Percentiles rank a stretch among this genome's conserved stretches.
These are phyloP conservation scores for Phoxinus phoxinus DNA, from an alignment of 2,113 vertebrate genomes.

Conservation along the genomic window DNA sequence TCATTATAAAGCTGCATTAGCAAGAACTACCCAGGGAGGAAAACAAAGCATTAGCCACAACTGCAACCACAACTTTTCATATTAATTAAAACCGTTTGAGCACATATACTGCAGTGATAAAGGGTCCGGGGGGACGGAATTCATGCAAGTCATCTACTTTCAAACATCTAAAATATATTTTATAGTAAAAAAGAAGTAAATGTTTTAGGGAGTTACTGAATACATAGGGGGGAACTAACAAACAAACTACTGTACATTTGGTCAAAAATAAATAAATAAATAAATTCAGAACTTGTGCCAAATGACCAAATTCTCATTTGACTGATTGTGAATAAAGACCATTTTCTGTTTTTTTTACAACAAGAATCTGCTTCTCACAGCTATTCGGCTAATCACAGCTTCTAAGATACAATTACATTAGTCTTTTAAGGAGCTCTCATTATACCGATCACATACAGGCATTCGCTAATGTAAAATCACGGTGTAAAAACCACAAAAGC, in stretches of 20 bases:
- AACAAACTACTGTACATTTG: no score
- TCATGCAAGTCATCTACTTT: constrained; percentile 21
- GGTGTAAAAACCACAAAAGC: constrained; percentile 71
- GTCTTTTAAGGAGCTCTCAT: constrained; percentile 63
- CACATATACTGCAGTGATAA: constrained; percentile 25
- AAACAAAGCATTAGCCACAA: constrained; percentile 45
- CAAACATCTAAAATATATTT: not conserved
- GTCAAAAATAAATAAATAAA: not conserved
- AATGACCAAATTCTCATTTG: not conserved
- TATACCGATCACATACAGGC: constrained; percentile 59
- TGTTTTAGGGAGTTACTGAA: not conserved
- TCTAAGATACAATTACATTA: constrained; percentile 39
- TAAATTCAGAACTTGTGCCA: not conserved
- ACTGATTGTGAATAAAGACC: not conserved
- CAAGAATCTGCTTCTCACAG: not conserved
- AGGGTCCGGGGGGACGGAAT: not conserved
- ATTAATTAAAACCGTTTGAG: constrained; percentile 41
- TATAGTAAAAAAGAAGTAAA: constrained; percentile 12
- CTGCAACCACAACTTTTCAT: constrained; percentile 47
- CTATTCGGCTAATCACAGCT: not conserved
- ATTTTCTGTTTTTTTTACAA: not conserved
- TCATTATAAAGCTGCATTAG: constrained; percentile 51
- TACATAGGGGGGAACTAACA: not conserved
- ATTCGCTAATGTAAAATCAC: constrained; percentile 70
- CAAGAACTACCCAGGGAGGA: constrained; percentile 42